A percentile compares a stretch with the other conserved stretches of the same genome.
phyloP scores from a whole-genome alignment of 2,888 invertebrate genomes.

The Rhynchonema sp. region DNA sequence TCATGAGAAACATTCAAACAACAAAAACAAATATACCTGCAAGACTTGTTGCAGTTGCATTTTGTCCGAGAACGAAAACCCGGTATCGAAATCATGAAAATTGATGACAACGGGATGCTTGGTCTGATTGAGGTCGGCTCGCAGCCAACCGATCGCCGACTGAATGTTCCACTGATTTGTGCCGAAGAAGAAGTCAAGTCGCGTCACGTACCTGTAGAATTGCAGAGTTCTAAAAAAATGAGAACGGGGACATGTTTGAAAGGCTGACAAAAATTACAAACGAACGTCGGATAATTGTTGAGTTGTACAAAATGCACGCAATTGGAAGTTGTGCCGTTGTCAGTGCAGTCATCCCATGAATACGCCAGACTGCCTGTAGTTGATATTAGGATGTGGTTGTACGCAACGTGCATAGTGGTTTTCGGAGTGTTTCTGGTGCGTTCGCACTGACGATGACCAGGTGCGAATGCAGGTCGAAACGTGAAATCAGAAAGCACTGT shows the following conservation, averaged over 20 bases:
- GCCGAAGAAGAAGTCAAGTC: neutral
- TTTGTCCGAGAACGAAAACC: neutral
- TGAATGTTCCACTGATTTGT: neutral
- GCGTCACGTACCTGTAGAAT: too few species aligned
- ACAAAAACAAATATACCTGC: too few species aligned
- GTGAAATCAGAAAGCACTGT: too few species aligned
- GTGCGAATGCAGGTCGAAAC: too few species aligned
- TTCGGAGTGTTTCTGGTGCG: too few species aligned
- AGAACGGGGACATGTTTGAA: too few species aligned
- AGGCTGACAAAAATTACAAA: too few species aligned
- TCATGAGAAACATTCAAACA: too few species aligned
- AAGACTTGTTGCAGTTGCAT: neutral
- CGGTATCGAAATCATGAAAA: constrained; percentile 6
- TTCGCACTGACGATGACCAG: too few species aligned
- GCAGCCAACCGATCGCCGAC: neutral
- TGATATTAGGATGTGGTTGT: too few species aligned
- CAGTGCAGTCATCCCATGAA: constrained; percentile 7
- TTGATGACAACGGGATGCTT: constrained; percentile 2
- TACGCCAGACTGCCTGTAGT: constrained; percentile 6
- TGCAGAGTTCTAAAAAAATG: too few species aligned
- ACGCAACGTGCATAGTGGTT: too few species aligned
- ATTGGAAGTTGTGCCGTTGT: constrained; percentile 10
- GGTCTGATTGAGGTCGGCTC: neutral
- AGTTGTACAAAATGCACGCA: constrained; percentile 22
- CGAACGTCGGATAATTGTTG: constrained; percentile 24